A percentile compares a stretch with the other conserved stretches of the same genome.
phyloP scores from a whole-genome alignment of 2,888 invertebrate species.

The Nomada lathburiana region DNA sequence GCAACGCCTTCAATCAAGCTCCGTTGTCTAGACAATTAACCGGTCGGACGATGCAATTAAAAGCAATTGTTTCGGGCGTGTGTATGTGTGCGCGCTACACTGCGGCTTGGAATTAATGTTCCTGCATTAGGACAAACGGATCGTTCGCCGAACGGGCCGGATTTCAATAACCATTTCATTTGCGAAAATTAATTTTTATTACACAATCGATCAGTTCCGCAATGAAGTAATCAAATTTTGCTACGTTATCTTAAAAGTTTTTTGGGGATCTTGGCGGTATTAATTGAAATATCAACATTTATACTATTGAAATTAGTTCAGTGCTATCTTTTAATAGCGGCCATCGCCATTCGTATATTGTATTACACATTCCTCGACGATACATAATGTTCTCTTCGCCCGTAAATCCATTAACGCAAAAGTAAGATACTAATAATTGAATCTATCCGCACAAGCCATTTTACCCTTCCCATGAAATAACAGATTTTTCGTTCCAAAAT shows the following conservation, averaged over 20 bases:
- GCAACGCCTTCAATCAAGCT: conserved; percentile 63
- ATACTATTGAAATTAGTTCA: not conserved
- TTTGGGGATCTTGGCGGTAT: not conserved
- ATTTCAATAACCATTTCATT: conserved; percentile 42
- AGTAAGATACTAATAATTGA: too few species aligned
- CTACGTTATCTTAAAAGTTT: not conserved
- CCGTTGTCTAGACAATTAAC: conserved; percentile 69
- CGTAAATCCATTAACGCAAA: too few species aligned
- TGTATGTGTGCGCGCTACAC: conserved; percentile 20
- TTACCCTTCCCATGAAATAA: too few species aligned
- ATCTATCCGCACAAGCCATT: too few species aligned
- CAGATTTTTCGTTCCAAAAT: too few species aligned
- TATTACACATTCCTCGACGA: too few species aligned
- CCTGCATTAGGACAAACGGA: conserved; percentile 54
- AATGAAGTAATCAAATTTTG: not conserved
- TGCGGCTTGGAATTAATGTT: conserved; percentile 63
- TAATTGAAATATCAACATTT: not conserved
- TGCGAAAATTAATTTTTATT: conserved; percentile 1
- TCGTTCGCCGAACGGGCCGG: conserved; percentile 10
- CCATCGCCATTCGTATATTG: too few species aligned
- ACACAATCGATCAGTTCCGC: rapidly evolving
- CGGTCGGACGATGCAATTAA: conserved; percentile 71
- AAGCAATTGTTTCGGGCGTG: conserved; percentile 67
- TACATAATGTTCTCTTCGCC: too few species aligned
- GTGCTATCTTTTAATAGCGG: not conserved